Conservation (phyloP, 2,797 vertebrate species). For the Siniperca undulata region DNA sequence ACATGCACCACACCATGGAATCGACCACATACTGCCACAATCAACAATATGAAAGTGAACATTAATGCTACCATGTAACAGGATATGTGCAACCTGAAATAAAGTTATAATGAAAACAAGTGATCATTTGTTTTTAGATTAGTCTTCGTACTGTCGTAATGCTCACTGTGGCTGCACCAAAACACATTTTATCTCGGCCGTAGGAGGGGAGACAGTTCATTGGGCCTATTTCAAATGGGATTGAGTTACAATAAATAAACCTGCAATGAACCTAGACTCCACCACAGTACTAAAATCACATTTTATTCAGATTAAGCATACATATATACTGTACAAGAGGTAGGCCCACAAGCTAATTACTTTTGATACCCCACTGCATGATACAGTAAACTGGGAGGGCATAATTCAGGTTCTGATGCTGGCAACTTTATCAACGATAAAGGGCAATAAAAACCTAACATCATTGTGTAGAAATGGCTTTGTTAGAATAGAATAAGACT, state of each 20-base stretch:
- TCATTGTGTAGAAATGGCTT: background rate
- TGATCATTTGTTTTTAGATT: conserved; percentile 11
- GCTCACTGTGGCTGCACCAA: conserved; percentile 7
- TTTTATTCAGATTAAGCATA: conserved; percentile 31
- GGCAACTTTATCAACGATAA: conserved; percentile 16
- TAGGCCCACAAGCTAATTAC: conserved; percentile 22
- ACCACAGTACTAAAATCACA: conserved; percentile 7
- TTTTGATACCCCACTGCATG: background rate
- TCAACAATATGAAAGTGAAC: conserved; percentile 12
- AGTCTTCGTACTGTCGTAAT: background rate
- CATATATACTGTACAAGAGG: conserved; percentile 4
- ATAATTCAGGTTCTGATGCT: conserved; percentile 11
- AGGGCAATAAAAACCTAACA: background rate
- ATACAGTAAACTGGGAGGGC: conserved; percentile 6
- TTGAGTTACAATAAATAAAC: conserved; percentile 54
- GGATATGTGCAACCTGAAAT: conserved; percentile 14
- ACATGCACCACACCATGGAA: background rate
- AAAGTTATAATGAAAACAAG: conserved; percentile 15
- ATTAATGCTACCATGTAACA: conserved; percentile 1
- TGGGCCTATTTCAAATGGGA: conserved; percentile 34
- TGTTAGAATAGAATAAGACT: background rate
- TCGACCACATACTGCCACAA: background rate
- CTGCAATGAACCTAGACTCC: conserved; percentile 18
- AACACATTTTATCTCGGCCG: conserved; percentile 26
- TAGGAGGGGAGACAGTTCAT: conserved; percentile 31